Evolutionary conservation across 2,888 invertebrate species (phyloP).

Genomic region (Mythimna ferrago): DNA sequence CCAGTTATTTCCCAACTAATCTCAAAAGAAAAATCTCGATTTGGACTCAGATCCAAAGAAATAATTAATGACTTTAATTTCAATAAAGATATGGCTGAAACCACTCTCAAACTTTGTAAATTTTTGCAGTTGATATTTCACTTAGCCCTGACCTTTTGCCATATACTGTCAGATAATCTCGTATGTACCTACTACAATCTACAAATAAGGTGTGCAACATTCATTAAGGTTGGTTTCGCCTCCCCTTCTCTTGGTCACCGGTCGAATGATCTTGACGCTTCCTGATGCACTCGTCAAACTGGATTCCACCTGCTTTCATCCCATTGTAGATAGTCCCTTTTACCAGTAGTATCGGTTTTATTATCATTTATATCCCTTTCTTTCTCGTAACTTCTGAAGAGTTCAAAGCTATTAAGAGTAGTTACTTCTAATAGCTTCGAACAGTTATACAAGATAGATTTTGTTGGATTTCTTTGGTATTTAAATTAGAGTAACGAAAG

Average conservation of each 20-base stretch:
- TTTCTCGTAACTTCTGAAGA: slow-evolving; percentile 19
- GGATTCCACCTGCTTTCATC: slow-evolving; percentile 62
- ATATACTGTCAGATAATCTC: slow-evolving; percentile 36
- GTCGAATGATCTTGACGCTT: slow-evolving; percentile 37
- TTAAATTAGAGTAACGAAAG: not conserved
- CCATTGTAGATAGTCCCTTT: slow-evolving; percentile 37
- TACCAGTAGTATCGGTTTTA: slow-evolving; percentile 26
- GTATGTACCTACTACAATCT: slow-evolving; percentile 10
- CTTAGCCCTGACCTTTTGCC: slow-evolving; percentile 52
- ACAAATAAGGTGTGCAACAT: slow-evolving; percentile 49
- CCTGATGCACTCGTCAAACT: slow-evolving; percentile 65
- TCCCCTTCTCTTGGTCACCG: slow-evolving; percentile 33
- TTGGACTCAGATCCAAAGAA: not conserved
- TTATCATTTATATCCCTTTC: slow-evolving; percentile 35
- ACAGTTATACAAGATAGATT: not conserved
- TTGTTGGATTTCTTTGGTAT: slow-evolving; percentile 26
- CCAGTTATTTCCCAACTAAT: slow-evolving; percentile 10
- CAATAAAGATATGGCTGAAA: not conserved
- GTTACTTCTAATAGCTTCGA: not conserved
- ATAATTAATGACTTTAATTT: not conserved
- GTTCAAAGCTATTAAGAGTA: slow-evolving; percentile 2
- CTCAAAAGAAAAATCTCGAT: not conserved
- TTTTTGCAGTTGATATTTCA: slow-evolving; percentile 26
- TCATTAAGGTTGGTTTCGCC: slow-evolving; percentile 24
- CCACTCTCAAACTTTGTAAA: slow-evolving; percentile 9